A percentile compares a stretch with the other conserved stretches of the same genome.
Conservation (phyloP, 2,888 invertebrate species). For the Hoplodrina ambigua region DNA sequence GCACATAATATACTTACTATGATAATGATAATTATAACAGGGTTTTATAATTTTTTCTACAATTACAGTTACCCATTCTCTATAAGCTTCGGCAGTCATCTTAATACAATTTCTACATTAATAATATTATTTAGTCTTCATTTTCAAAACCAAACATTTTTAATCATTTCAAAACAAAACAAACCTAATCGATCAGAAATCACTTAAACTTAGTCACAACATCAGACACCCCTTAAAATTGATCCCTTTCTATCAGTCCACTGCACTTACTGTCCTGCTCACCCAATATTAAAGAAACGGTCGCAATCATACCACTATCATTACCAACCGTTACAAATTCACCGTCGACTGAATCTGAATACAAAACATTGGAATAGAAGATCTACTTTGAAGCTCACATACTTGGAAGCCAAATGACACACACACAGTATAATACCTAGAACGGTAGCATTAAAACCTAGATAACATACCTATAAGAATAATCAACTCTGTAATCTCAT, state of each 20-base stretch:
- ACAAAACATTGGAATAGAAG: slow-evolving; percentile 25
- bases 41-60: too few species aligned
- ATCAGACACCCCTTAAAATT: slow-evolving; percentile 16
- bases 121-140: too few species aligned
- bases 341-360: slow-evolving; percentile 52
- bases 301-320: slow-evolving; percentile 53
- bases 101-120: too few species aligned
- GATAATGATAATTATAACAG: too few species aligned
- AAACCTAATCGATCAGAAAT: not conserved
- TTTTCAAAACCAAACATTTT: too few species aligned
- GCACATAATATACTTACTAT: too few species aligned
- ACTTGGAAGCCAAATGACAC: not conserved
- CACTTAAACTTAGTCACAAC: not conserved
- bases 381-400: slow-evolving; percentile 2
- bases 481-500: too few species aligned
- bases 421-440: too few species aligned
- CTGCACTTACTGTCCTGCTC: slow-evolving; percentile 49
- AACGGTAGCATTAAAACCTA: too few species aligned
- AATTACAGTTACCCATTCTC: too few species aligned
- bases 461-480: too few species aligned
- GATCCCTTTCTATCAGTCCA: slow-evolving; percentile 47
- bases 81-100: too few species aligned
- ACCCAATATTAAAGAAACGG: slow-evolving; percentile 53
- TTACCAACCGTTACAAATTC: slow-evolving; percentile 62
- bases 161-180: not conserved